These are phyloP conservation scores for Hippasteria phrygiana DNA, from an alignment of 53 echinoderm and acorn worm genomes.

Conservation along the genomic window DNA sequence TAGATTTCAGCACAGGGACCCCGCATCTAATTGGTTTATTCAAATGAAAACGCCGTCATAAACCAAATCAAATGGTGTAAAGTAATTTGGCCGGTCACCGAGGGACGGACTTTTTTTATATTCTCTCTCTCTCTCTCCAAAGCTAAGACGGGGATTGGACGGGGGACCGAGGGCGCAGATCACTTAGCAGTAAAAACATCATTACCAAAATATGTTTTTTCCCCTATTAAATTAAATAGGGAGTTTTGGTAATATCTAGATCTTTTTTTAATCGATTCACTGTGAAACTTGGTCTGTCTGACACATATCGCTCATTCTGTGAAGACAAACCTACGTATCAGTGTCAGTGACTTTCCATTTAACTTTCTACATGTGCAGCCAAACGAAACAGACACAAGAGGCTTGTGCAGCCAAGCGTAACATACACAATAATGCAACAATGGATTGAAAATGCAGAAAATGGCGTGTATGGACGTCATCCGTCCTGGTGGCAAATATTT, in stretches of 20 bases:
- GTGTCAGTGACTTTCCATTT: too few species aligned
- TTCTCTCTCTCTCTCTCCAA: neutral
- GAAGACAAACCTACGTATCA: too few species aligned
- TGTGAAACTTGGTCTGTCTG: neutral
- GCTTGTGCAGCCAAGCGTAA: too few species aligned
- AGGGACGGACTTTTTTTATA: slow-evolving; percentile 47
- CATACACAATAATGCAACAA: too few species aligned
- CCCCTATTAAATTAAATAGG: slow-evolving; percentile 7
- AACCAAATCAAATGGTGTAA: slow-evolving; percentile 70
- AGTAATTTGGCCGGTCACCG: slow-evolving; percentile 61
- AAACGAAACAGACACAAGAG: too few species aligned
- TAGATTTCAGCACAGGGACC: slow-evolving; percentile 68
- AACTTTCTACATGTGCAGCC: too few species aligned
- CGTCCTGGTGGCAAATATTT: too few species aligned
- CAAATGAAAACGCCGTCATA: slow-evolving; percentile 69
- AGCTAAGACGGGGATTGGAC: slow-evolving; percentile 30
- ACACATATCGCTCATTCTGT: too few species aligned
- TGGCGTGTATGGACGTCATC: too few species aligned
- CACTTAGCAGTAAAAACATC: slow-evolving; percentile 64
- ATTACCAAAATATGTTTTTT: slow-evolving; percentile 60
- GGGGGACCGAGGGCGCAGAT: slow-evolving; percentile 23
- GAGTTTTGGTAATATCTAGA: neutral
- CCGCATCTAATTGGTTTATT: slow-evolving; percentile 68
- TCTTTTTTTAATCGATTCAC: neutral
- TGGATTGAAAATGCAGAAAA: too few species aligned